These are phyloP conservation scores for Capricornis sumatraensis DNA, from an alignment of 2,113 vertebrate species.

Conservation along the genomic window DNA sequence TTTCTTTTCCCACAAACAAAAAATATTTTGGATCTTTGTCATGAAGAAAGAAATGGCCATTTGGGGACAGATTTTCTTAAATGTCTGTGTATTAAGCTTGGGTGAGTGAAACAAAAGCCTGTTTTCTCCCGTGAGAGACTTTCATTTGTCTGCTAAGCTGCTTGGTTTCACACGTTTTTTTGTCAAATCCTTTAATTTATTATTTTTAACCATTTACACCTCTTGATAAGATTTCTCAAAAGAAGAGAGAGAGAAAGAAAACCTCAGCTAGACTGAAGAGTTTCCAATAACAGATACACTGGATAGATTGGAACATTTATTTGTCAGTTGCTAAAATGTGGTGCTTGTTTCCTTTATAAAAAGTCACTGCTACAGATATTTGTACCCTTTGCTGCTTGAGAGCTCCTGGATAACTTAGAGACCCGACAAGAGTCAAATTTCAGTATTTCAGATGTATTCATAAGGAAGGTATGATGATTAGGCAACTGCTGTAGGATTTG, in stretches of 20 bases:
- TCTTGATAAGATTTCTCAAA: constrained; percentile 60
- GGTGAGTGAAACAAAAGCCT: constrained; percentile 28
- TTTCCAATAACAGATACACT: constrained; percentile 49
- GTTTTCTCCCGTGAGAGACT: neutral
- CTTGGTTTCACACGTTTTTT: constrained; percentile 5
- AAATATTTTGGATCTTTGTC: constrained; percentile 68
- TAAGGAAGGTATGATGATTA: neutral
- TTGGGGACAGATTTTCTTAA: constrained; percentile 59
- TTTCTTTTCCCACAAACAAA: constrained; percentile 49
- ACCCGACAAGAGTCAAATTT: neutral
- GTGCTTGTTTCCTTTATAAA: neutral
- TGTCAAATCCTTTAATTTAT: constrained; percentile 54
- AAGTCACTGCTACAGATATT: neutral
- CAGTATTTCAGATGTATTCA: neutral
- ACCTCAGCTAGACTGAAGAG: constrained; percentile 47
- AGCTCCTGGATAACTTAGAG: neutral
- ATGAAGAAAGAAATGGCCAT: constrained; percentile 40
- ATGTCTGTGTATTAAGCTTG: constrained; percentile 17
- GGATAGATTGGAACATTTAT: neutral
- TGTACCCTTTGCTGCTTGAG: neutral
- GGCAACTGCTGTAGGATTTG: neutral
- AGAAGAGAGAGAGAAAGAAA: neutral
- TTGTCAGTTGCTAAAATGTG: constrained; percentile 1
- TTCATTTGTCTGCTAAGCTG: constrained; percentile 16
- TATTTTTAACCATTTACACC: constrained; percentile 41